Conservation (phyloP, 2,888 invertebrate species). For the Beris morrisii region DNA sequence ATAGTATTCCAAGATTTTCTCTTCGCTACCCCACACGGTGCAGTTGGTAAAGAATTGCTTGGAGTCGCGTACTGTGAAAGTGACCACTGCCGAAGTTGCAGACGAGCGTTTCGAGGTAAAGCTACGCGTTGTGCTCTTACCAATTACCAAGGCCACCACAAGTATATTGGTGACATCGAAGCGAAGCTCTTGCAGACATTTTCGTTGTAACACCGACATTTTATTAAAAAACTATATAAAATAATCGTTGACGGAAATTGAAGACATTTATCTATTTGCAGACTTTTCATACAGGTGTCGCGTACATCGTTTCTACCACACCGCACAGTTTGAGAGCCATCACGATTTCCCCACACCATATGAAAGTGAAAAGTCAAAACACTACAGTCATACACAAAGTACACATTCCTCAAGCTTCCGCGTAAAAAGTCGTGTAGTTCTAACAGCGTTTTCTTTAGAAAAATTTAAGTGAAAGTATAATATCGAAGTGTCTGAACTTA, state of each 20-base stretch:
- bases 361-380: slow-evolving; percentile 23
- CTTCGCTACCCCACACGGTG: slow-evolving; percentile 73
- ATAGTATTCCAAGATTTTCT: slow-evolving; percentile 64
- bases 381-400: background rate
- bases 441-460: background rate
- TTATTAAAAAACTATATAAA: background rate
- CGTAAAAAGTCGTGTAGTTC: slow-evolving; percentile 1
- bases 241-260: background rate
- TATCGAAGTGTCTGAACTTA: background rate
- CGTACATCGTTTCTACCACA: background rate
- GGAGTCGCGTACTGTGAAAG: slow-evolving; percentile 76
- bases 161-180: slow-evolving; percentile 37
- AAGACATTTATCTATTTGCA: background rate
- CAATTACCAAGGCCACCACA: slow-evolving; percentile 64
- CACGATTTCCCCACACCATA: slow-evolving; percentile 6
- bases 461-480: background rate
- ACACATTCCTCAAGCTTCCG: background rate
- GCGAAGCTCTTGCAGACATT: slow-evolving; percentile 16
- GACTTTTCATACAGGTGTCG: background rate
- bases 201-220: slow-evolving; percentile 17
- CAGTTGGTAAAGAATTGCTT: slow-evolving; percentile 71
- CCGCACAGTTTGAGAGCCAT: slow-evolving; percentile 5
- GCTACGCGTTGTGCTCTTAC: slow-evolving; percentile 63
- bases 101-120: slow-evolving; percentile 45
- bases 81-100: slow-evolving; percentile 69